Conservation (phyloP, 2,888 invertebrate genomes). For the Himalopsyche tibetana region DNA sequence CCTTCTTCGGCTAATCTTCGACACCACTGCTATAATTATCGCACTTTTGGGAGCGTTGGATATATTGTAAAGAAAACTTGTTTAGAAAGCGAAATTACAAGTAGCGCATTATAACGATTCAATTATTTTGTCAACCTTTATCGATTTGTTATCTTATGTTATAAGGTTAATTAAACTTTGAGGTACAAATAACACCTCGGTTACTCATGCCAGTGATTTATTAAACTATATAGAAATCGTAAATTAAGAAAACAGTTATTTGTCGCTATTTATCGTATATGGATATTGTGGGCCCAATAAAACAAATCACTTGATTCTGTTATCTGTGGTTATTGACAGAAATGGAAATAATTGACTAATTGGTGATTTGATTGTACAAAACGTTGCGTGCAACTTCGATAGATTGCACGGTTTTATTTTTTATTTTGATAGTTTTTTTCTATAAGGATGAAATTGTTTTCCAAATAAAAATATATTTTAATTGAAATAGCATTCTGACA, state of each 20-base stretch:
- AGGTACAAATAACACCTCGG: not conserved
- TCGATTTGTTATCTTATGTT: slow-evolving; percentile 22
- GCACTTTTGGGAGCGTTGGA: not conserved
- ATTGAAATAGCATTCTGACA: too few species aligned
- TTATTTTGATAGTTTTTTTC: not conserved
- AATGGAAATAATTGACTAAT: not conserved
- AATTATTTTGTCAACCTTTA: slow-evolving; percentile 28
- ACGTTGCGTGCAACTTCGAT: not conserved
- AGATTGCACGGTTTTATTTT: not conserved
- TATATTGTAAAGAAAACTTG: slow-evolving; percentile 34
- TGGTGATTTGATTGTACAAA: not conserved
- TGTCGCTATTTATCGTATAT: not conserved
- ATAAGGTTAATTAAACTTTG: slow-evolving; percentile 10
- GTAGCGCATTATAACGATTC: slow-evolving; percentile 10
- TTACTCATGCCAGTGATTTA: slow-evolving; percentile 1
- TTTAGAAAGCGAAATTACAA: not conserved
- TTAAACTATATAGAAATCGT: not conserved
- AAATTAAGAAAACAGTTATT: not conserved
- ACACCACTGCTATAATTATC: not conserved
- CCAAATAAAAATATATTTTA: too few species aligned
- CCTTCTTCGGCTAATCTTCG: not conserved
- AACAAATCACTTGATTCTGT: not conserved
- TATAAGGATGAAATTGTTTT: too few species aligned
- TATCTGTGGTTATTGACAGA: not conserved
- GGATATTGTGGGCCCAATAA: not conserved